These are phyloP conservation scores for Heliangelus exortis DNA, from an alignment of 2,797 vertebrate genomes.

Conservation along the genomic window DNA sequence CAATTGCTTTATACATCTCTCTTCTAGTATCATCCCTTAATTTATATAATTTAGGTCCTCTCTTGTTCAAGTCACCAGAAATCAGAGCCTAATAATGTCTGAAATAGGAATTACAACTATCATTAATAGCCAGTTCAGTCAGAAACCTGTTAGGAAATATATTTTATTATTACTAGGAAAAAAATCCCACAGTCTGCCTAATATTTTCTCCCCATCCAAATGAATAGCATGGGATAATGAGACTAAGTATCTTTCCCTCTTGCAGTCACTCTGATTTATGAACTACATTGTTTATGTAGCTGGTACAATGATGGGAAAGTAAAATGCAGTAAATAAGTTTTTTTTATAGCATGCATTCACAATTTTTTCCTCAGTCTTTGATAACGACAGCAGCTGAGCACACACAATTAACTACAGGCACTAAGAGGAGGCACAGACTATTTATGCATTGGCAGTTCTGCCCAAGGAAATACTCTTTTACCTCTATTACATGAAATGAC, in stretches of 20 bases:
- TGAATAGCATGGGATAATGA: neutral
- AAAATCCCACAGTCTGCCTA: neutral
- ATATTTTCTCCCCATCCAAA: neutral
- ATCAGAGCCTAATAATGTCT: neutral
- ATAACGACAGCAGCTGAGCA: neutral
- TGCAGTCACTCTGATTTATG: neutral
- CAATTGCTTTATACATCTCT: neutral
- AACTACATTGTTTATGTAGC: neutral
- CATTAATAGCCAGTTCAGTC: neutral
- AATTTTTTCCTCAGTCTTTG: neutral
- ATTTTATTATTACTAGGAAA: conserved; percentile 7
- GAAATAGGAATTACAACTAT: neutral
- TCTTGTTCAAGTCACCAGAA: conserved; percentile 2
- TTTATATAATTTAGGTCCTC: neutral
- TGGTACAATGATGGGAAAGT: conserved; percentile 28
- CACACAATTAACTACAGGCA: neutral
- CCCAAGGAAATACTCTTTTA: neutral
- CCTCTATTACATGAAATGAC: neutral
- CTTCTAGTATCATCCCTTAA: neutral
- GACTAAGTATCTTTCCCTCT: neutral
- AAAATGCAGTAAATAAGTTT: neutral
- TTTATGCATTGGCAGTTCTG: neutral
- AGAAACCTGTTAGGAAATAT: neutral
- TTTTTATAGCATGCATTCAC: neutral
- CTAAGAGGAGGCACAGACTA: neutral